A percentile compares a stretch with the other conserved stretches of the same genome.
Conservation (phyloP, 2,113 vertebrate genomes). For the Cyanistes caeruleus region DNA sequence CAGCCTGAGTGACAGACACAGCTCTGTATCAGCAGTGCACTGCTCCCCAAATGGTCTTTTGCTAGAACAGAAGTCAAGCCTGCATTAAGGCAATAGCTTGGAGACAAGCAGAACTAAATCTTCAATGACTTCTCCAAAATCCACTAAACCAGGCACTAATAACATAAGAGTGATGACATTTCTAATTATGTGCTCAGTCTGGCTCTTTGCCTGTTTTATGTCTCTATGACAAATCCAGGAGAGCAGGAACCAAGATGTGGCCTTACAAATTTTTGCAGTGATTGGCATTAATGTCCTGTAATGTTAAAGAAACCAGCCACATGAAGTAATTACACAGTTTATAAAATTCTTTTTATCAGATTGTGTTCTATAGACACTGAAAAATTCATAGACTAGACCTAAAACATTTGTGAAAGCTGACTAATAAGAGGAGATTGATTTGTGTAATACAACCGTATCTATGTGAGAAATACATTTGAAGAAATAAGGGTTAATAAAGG, state of each 20-base stretch:
- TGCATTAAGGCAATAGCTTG: neutral
- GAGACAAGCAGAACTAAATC: neutral
- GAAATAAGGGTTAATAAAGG: neutral
- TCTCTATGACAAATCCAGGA: neutral
- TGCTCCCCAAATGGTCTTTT: neutral
- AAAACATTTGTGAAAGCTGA: neutral
- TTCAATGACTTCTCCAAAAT: neutral
- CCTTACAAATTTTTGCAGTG: neutral
- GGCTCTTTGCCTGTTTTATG: neutral
- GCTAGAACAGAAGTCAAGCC: neutral
- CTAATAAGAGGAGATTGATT: neutral
- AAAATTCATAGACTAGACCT: neutral
- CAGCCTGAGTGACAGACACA: neutral
- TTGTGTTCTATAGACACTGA: neutral
- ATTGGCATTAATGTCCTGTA: neutral
- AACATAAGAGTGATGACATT: neutral
- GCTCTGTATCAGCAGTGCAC: accelerated
- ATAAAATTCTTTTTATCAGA: neutral
- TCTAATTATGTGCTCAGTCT: neutral
- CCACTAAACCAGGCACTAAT: neutral
- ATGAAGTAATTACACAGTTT: neutral
- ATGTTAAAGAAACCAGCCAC: neutral
- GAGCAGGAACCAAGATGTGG: neutral
- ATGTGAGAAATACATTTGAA: neutral
- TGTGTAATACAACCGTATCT: neutral